Base-by-base conservation (phyloP, 2,113 vertebrate genomes). In the Illadopsis cleaveri region DNA sequence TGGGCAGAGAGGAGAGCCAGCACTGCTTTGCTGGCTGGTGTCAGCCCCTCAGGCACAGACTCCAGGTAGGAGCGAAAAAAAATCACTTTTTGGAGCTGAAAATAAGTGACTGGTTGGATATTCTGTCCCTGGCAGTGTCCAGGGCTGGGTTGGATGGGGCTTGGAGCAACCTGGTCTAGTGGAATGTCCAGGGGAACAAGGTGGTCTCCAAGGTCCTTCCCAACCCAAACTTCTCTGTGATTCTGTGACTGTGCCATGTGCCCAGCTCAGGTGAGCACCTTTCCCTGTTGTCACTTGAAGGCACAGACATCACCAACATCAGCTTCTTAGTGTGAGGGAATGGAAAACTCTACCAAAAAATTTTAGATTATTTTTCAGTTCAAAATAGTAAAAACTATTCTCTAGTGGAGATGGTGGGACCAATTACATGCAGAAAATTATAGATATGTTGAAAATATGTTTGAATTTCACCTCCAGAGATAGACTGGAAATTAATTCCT, bases 1-100 rank as follows among this genome's bases (percentile, higher is more conserved):
- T 64, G 50, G 53, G 31, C 61, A 71, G 65, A 62, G 31, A 54
- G 42, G 40, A 40, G 24, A 57, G 58, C 23, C 40, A 33, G 6
- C 61, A 4, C 30, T 27, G 8, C 18, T 62, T 38, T 12, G 38
- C 42, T 73, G 30, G 20, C 22, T 50, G 62, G 6, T 33, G 50
- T 45, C 70, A 73, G 6, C 9, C 2, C 10, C 42, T 7, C 15
- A 48, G 20, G 7, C 1, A 3, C 1, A 5, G 8, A 5, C 2
- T 28, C 6, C 19, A 57, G 15, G 54, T 6, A 27, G 51, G n/a
- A 75, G 19, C 2, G 15, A 35, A 57, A 16, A 54, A 27, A 11
- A 12, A 28, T 5, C 11, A 23, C 37, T 35, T 82, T 61, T 72
- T 33, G 11, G 33, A 65, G 66, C 15, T 35, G 37, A 38, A 76